These are phyloP conservation scores for Embiotoca jacksoni DNA, from an alignment of 2,113 vertebrate genomes.

Conservation along the genomic window DNA sequence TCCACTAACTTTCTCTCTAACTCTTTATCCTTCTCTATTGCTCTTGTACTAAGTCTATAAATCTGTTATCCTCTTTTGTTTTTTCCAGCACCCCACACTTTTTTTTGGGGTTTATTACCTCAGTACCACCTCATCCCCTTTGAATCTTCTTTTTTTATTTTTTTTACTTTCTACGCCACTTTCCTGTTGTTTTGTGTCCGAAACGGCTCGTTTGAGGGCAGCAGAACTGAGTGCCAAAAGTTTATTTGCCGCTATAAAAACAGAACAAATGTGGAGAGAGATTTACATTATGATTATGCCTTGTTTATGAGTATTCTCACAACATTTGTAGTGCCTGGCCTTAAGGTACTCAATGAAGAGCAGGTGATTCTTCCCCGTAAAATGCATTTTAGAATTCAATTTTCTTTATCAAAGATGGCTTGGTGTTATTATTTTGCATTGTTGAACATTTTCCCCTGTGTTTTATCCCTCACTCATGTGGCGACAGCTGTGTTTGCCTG, in stretches of 20 bases:
- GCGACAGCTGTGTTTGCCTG: not conserved
- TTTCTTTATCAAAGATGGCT: constrained; percentile 68
- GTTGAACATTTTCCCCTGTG: constrained; percentile 2
- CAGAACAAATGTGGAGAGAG: constrained; percentile 56
- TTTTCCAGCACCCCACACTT: not conserved
- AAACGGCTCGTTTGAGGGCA: constrained; percentile 28
- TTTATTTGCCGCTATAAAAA: constrained; percentile 41
- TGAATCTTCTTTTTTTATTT: not conserved
- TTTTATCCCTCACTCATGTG: not conserved
- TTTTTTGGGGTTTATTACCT: constrained; percentile 28
- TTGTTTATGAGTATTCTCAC: constrained; percentile 58
- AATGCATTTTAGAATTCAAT: constrained; percentile 66
- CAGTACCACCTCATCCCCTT: not conserved
- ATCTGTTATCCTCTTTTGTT: constrained; percentile 14
- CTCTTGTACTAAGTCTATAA: constrained; percentile 22
- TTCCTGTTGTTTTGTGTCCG: constrained; percentile 12
- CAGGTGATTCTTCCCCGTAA: constrained; percentile 43
- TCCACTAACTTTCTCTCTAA: constrained; percentile 46
- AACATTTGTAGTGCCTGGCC: constrained; percentile 22
- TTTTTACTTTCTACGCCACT: not conserved
- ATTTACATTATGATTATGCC: constrained; percentile 70
- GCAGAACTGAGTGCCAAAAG: constrained; percentile 10
- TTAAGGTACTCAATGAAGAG: constrained; percentile 41
- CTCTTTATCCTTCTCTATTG: constrained; percentile 19
- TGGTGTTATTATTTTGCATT: constrained; percentile 65